A percentile compares a stretch with the other conserved stretches of the same genome.
phyloP scores from a whole-genome alignment of 1,140 invertebrate species.

The Eumeta japonica region DNA sequence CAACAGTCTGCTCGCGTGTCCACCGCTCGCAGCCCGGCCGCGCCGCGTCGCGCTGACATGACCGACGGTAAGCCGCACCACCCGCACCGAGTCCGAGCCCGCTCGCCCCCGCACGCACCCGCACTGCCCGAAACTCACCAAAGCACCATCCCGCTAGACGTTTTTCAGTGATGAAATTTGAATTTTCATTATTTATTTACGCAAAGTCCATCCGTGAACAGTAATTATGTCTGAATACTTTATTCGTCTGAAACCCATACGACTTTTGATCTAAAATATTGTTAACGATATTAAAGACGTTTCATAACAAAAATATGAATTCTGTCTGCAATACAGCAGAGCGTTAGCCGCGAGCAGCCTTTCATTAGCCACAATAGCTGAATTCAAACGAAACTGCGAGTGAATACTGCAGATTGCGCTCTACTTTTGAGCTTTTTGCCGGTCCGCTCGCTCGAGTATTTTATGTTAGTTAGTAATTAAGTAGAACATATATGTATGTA shows the following conservation, averaged over 20 bases:
- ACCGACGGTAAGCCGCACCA: constrained; percentile 40
- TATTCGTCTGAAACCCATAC: too few species aligned
- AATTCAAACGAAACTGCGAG: too few species aligned
- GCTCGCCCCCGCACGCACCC: constrained; percentile 1
- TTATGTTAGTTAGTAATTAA: too few species aligned
- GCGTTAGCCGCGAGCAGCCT: constrained; percentile 7
- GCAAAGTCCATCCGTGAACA: constrained; percentile 6
- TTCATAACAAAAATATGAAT: too few species aligned
- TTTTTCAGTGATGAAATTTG: constrained; percentile 35
- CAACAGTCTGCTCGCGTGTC: constrained; percentile 51
- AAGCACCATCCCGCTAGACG: constrained; percentile 8
- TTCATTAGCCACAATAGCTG: constrained; percentile 17
- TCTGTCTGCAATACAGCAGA: too few species aligned
- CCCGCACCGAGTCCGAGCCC: constrained; percentile 9
- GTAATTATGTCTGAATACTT: too few species aligned
- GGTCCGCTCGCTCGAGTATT: too few species aligned
- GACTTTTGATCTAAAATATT: too few species aligned
- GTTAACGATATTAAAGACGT: too few species aligned
- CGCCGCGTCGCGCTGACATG: constrained; percentile 31
- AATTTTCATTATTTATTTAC: constrained; percentile 38
- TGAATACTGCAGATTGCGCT: too few species aligned
- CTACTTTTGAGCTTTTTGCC: too few species aligned
- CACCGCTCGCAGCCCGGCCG: constrained; percentile 27
- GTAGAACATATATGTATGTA: too few species aligned
- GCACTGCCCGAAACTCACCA: neutral